Evolutionary conservation across 2,113 vertebrate genomes (phyloP), one percentile per base, ranked within the genome.

Genomic region (Phyllostomus discolor): DNA sequence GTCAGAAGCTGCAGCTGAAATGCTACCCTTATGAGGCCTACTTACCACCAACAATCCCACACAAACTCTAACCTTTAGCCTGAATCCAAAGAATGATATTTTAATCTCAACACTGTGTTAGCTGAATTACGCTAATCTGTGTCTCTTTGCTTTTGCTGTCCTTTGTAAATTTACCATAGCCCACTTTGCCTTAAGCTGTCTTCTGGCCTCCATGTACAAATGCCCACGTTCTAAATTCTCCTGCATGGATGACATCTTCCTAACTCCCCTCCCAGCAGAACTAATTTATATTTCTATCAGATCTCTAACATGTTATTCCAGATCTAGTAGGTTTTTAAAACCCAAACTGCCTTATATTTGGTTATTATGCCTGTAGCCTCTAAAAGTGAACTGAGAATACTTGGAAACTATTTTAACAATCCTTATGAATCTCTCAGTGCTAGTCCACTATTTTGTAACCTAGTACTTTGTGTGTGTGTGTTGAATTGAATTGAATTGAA

Each of bases 1-100:
- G 22, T 83, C 31, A 79, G 54, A n/a, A 43, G 10, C 3, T 62
- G 4, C 16, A 70, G 35, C 19, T 88, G 59, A 88, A 66, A 52
- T 0, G 1, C 3, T 0, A 57, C 0, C 5, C 4, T 69, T 24
- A 4, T 7, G 14, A 31, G 33, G 12, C 22, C 67, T 38, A 17
- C 7, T 62, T 22, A n/a, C 38, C 12, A 70, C 12, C 50, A 73
- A 17, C 17, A 57, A n/a, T 35, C n/a, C 22, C 15, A 85, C 7
- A 85, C 6, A 69, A 82, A 5, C 28, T 35, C 28, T 31, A 48
- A 62, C 17, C 17, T 59, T 57, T 70, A 80, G 11, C 19, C 9
- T 76, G 62, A 91, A 46, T 72, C n/a, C n/a, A 79, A 82, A 69
- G 59, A 76, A 81, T 22, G 41, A 10, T 4, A 57, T 93, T 22